Evolutionary conservation across 2,888 invertebrate genomes (phyloP), one percentile per base, ranked within the genome.

Genomic region (Pristionchus exspectatus): DNA sequence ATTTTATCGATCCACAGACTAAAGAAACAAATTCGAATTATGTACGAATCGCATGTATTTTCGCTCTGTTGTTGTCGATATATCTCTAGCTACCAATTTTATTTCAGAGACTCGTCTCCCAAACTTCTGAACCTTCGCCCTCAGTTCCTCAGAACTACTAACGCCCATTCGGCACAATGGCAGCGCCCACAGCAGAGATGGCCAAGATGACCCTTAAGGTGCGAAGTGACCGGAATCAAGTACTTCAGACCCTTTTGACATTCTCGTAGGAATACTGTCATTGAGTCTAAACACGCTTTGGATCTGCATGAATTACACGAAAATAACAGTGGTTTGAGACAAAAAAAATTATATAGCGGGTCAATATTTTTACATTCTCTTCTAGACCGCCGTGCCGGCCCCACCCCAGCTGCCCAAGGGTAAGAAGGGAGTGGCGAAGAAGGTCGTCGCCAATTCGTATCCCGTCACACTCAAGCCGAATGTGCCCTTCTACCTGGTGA

Each of bases 381-480:
- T 54, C 14, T 27, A 81, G 81, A 50, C 81, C n/a, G 33, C 81
- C 1, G 84, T 59, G 18, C 59, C 84, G 10, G 84, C 84, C 18
- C 30, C 84, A 1, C 59, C 84, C 9, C 14, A 59, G 59, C 59
- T 85, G 1, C 33, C 59, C 24, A 56, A 56, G 33, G 84, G 84
- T 33, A 85, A 56, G 84, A 85, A 85, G 59, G 84, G 84, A 7
- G 21, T 2, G 30, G 18, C 54, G 7, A 84, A n/a, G 21, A 84
- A 54, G 30, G 84, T 56, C 50, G 33, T 85, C 24, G 24, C 59
- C 33, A 85, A 85, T 33, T 33, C 33, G 9, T 85, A 33, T 33
- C 24, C 3, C 21, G 59, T 18, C 59, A 59, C 59, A 3, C 30
- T 85, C 10, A 59, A 21, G 24, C 33, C 84, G 2, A 85, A 85